phyloP scores from a whole-genome alignment of 2,113 vertebrate species.

The Thermophis baileyi region DNA sequence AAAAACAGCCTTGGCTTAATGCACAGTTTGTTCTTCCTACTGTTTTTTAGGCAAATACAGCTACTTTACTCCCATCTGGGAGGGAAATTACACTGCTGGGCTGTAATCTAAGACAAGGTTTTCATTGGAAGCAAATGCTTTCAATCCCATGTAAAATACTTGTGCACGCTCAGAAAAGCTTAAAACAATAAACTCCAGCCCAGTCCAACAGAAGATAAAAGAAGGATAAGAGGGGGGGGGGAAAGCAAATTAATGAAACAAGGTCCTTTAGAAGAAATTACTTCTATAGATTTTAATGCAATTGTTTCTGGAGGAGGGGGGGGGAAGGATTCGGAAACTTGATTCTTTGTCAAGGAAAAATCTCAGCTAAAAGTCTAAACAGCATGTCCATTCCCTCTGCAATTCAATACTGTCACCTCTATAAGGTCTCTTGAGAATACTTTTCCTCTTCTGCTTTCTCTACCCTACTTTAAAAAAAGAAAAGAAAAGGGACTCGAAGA shows the following conservation, averaged over 20 bases:
- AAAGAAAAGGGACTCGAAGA: conserved; percentile 72
- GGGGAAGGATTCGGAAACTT: conserved; percentile 63
- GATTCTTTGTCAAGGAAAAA: conserved; percentile 68
- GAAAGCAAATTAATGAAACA: conserved; percentile 64
- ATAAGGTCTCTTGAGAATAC: conserved; percentile 76
- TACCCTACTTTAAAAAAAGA: conserved; percentile 63
- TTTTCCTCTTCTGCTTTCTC: conserved; percentile 37
- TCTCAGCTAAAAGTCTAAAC: conserved; percentile 71
- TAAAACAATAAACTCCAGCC: conserved; percentile 97
- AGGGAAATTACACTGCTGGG: conserved; percentile 85
- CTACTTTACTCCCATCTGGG: conserved; percentile 84
- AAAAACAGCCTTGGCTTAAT: conserved; percentile 87
- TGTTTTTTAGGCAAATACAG: conserved; percentile 94
- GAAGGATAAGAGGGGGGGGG: conserved; percentile 73
- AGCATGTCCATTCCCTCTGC: conserved; percentile 83
- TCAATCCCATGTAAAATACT: conserved; percentile 97
- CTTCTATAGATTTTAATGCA: conserved; percentile 70
- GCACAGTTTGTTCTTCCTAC: conserved; percentile 93
- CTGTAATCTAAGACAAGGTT: conserved; percentile 99
- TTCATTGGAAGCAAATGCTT: conserved; percentile 99
- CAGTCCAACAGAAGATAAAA: conserved; percentile 80
- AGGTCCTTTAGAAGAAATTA: conserved; percentile 66
- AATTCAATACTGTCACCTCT: conserved; percentile 85
- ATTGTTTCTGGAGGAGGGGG: conserved; percentile 35
- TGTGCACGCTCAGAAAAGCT: conserved; percentile 96